Conservation (phyloP, 2,888 invertebrate species). For the Amphipoea lucens region DNA sequence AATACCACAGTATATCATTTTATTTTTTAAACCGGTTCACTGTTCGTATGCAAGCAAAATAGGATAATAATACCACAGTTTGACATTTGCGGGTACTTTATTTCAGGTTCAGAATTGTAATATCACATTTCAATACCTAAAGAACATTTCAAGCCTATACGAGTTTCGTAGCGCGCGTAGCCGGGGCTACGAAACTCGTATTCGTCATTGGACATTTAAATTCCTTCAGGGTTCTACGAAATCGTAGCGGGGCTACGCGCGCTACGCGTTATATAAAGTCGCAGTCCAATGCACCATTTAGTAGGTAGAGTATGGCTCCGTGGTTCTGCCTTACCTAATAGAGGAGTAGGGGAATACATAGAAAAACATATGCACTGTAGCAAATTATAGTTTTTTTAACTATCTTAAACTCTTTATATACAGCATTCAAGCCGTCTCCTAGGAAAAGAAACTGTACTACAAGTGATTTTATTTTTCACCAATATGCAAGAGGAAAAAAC, state of each 20-base stretch:
- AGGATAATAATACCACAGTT: not conserved
- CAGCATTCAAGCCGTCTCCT: not conserved
- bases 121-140: not conserved
- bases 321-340: not conserved
- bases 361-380: not conserved
- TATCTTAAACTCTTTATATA: not conserved
- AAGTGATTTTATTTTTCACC: not conserved
- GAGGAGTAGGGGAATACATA: too few relatives aligned
- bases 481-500: not conserved
- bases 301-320: not conserved
- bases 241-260: constrained; percentile 27
- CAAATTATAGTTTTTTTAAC: not conserved
- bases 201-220: not conserved
- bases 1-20: not conserved
- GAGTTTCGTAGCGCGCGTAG: constrained; percentile 28
- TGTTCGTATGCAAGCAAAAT: not conserved
- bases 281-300: too few relatives aligned
- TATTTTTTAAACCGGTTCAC: not conserved
- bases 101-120: not conserved
- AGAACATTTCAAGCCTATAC: constrained; percentile 4
- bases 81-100: not conserved
- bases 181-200: not conserved
- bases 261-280: constrained; percentile 13
- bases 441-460: not conserved
- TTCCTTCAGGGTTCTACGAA: constrained; percentile 17